Base-by-base conservation (phyloP, 92 coral and sea anemone genomes). In the Pocillopora meandrina region DNA sequence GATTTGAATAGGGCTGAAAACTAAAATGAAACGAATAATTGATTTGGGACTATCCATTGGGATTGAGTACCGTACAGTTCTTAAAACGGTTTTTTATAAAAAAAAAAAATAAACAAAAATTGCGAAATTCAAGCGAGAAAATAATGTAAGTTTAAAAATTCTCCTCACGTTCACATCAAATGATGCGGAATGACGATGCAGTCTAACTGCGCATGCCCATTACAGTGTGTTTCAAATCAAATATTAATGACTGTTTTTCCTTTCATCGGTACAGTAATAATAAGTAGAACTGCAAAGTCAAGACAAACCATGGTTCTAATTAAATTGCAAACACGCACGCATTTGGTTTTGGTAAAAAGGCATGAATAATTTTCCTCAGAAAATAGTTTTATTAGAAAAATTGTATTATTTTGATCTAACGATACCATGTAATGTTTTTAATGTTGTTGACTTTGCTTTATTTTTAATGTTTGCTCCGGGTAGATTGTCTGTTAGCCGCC, bases 301-400 rank as follows among this genome's bases (percentile, higher is more conserved):
- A n/a, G 59, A n/a, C 66, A 13, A 62, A 20, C 21, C 36, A 33
- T 33, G 55, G 56, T 33, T 61, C 68, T 78, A 49, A 78, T 78
- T 78, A 78, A 19, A 36, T 64, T 58, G 12, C 57, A 20, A 36
- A 21, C 61, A 59, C 60, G 57, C 56, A 81, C 85, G 77, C 52
- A 13, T 9, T 35, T 6, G n/a, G 11, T n/a, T 36, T 9, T 35
- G 55, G 12, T 49, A 14, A 34, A 65, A 14, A 55, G 62, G 18
- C 10, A 49, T 10, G 67, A 56, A 9, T 52, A 31, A 20, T 3
- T 9, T 4, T 35, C 18, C 35, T 70, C 1, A 49, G 13, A 70
- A 70, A 42, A 42, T 3, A 42, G 52, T 70, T 35, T 70, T 34
- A 16, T 10, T 9, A 23, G 20, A 33, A 56, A n/a, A 56, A 5